Evolutionary conservation across 2,113 vertebrate genomes (phyloP), one percentile per base, ranked within the genome.

Genomic region (Emydura subglobosa): DNA sequence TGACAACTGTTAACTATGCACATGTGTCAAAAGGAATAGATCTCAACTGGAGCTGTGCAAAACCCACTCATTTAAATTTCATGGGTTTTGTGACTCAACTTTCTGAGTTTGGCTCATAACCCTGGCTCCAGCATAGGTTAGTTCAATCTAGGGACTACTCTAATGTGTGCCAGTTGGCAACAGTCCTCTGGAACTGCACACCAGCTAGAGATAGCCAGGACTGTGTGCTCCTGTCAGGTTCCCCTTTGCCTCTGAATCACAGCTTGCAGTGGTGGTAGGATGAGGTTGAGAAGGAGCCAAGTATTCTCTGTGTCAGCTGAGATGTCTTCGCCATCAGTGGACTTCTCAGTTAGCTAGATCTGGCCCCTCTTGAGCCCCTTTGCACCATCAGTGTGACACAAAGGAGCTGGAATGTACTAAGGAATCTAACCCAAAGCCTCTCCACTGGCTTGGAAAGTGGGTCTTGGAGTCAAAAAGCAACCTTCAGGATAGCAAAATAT

Each of bases 41-140:
- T 50, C n/a, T 95, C 17, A 14, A 29, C 8, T 12, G 39, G 80
- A 89, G 47, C 29, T 0, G 0, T 78, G 24, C 54, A n/a, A 0
- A 54, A 34, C 34, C 4, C 49, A 34, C 21, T 22, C 79, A 53
- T 42, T 59, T 81, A 42, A 57, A 65, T 19, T 87, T 49, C 51
- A 53, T 55, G 27, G 82, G 14, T 6, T 51, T 1, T 4, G 6
- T 24, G 2, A 21, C 72, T 91, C 54, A 89, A 25, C 39, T 78
- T 78, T 39, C 9, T 47, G 74, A 47, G 42, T 78, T 29, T 78
- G 24, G 42, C 74, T 78, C 24, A 16, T 47, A 44, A 44, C 42
- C 24, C 12, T 78, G 74, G 24, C 25, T 78, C 74, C 44, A 22
- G 25, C n/a, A 22, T 39, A 39, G 17, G 17, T 72, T 72, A 61